Conservation (phyloP, 2,113 vertebrate genomes). For the Psammodynastes pulverulentus region DNA sequence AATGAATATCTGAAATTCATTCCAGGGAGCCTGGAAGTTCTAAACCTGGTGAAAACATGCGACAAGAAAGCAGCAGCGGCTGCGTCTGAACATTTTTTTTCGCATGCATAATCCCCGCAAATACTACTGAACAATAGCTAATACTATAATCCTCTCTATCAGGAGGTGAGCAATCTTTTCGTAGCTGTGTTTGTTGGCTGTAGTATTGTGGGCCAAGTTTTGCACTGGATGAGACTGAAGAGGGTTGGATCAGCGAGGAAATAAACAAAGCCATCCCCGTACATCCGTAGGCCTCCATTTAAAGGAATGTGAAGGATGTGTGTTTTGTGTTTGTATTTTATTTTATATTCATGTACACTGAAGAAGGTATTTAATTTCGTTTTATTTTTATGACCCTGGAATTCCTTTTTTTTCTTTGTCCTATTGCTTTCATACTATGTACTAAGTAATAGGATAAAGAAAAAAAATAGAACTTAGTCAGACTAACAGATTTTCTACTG, state of each 20-base stretch:
- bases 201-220: not conserved
- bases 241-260: not conserved
- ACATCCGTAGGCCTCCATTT: not conserved
- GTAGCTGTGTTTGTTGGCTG: not conserved
- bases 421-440: not conserved
- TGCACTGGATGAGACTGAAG: not conserved
- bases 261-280: not conserved
- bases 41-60: not conserved
- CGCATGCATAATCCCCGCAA: not conserved
- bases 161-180: not conserved
- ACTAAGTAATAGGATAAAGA: not conserved
- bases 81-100: not conserved
- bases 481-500: not conserved
- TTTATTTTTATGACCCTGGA: not conserved
- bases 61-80: not conserved
- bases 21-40: not conserved
- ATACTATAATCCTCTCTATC: not conserved
- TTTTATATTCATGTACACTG: too few relatives aligned
- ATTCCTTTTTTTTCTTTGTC: not conserved
- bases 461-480: not conserved
- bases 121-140: not conserved
- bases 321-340: too few relatives aligned
- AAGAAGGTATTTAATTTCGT: too few relatives aligned
- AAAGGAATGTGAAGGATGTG: too few relatives aligned
- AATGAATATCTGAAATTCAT: not conserved